phyloP scores from a whole-genome alignment of 2,888 invertebrate genomes.

The Anticlea derivata region DNA sequence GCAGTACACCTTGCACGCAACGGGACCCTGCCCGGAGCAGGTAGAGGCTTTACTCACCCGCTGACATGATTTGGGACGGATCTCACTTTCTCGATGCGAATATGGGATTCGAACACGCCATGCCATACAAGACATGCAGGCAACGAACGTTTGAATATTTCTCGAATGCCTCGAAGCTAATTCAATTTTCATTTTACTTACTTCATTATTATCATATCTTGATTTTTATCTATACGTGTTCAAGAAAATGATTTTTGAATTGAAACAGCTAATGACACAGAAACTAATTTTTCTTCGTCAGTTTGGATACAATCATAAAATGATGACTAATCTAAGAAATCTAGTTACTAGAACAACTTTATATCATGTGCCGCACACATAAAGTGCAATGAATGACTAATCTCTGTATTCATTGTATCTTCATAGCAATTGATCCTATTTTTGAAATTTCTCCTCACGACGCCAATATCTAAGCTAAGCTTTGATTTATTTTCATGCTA shows the following conservation, averaged over 20 bases:
- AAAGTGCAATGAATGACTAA: no score
- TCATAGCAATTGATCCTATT: no score
- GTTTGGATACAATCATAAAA: neutral
- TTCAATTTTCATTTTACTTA: neutral
- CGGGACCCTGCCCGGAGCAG: slow-evolving; percentile 74
- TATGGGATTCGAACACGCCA: slow-evolving; percentile 56
- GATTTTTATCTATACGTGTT: no score
- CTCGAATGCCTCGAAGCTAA: slow-evolving; percentile 12
- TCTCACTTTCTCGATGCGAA: slow-evolving; percentile 70
- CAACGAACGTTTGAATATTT: slow-evolving; percentile 21
- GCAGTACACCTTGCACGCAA: slow-evolving; percentile 79
- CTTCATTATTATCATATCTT: neutral
- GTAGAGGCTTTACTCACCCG: slow-evolving; percentile 63
- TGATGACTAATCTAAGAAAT: slow-evolving; percentile 21
- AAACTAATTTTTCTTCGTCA: slow-evolving; percentile 4
- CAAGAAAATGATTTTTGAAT: slow-evolving; percentile 7
- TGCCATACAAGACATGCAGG: slow-evolving; percentile 22
- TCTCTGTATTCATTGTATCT: no score
- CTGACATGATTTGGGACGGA: slow-evolving; percentile 73
- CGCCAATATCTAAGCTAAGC: no score
- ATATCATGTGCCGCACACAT: no score
- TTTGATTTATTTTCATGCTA: no score
- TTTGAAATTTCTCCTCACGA: no score
- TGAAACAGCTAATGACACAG: slow-evolving; percentile 8
- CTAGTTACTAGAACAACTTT: slow-evolving; percentile 3